phyloP scores from a whole-genome alignment of 2,888 invertebrate genomes.

The Tenthredo distinguenda region DNA sequence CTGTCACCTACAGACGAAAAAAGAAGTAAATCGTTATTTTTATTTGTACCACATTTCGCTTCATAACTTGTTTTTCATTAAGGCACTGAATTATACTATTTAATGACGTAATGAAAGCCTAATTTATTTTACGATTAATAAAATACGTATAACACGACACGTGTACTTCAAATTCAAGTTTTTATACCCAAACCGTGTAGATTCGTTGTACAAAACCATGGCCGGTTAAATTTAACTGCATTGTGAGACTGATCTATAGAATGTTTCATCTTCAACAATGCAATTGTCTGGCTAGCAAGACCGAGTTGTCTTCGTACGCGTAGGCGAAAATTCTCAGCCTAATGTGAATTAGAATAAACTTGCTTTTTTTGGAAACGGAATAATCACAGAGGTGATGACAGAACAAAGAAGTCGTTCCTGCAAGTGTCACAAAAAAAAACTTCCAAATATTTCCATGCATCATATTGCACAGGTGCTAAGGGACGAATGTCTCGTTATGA shows the following conservation, averaged over 20 bases:
- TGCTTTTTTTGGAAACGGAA: not conserved
- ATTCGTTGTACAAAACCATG: not conserved
- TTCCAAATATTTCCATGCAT: not conserved
- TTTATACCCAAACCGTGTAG: not conserved
- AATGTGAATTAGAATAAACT: constrained; percentile 4
- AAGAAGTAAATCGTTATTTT: not conserved
- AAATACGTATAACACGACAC: not conserved
- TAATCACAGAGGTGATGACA: not conserved
- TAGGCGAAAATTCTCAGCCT: not conserved
- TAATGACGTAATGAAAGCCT: not conserved
- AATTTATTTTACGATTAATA: not conserved
- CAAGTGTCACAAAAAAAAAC: not conserved
- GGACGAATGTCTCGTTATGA: not conserved
- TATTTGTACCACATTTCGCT: not conserved
- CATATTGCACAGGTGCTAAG: not conserved
- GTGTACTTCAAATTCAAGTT: not conserved
- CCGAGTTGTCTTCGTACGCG: not conserved
- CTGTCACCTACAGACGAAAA: not conserved
- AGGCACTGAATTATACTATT: not conserved
- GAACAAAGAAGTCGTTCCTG: constrained; percentile 16
- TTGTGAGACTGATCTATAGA: not conserved
- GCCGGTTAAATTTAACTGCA: not conserved
- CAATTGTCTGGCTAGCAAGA: not conserved
- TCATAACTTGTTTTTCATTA: not conserved
- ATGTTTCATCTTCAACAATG: not conserved